These are phyloP conservation scores for Tamias sibiricus DNA, from an alignment of 2,113 vertebrate genomes.

Conservation along the genomic window DNA sequence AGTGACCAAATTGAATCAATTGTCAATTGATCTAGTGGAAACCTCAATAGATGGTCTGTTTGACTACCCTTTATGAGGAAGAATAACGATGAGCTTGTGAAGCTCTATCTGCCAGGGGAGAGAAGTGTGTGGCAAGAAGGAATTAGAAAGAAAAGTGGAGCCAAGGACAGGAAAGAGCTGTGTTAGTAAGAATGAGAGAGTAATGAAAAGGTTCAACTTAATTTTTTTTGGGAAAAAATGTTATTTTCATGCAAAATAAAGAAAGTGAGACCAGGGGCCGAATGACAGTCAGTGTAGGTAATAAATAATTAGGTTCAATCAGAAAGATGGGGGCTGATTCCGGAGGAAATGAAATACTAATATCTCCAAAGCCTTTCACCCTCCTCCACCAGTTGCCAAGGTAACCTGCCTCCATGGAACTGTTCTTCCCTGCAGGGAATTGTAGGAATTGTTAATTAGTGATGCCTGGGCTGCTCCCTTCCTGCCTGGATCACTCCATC, in stretches of 20 bases:
- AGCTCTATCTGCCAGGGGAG: not conserved
- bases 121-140: not conserved
- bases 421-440: no score
- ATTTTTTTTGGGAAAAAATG: not conserved
- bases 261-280: no score
- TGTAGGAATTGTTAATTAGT: no score
- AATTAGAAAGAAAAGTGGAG: not conserved
- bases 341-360: no score
- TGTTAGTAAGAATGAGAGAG: not conserved
- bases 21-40: conserved; percentile 79
- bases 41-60: conserved; percentile 76
- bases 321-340: no score
- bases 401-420: no score
- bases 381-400: no score
- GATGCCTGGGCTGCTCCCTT: no score
- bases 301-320: no score
- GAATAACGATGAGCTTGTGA: conserved; percentile 69
- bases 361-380: no score
- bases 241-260: not conserved
- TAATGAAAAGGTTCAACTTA: not conserved
- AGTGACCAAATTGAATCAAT: conserved; percentile 79
- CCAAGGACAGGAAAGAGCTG: not conserved
- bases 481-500: no score
- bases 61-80: conserved; percentile 66
- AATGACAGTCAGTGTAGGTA: no score